These are phyloP conservation scores for Gallinago undulata DNA, from an alignment of 2,113 vertebrate genomes.

Conservation along the genomic window DNA sequence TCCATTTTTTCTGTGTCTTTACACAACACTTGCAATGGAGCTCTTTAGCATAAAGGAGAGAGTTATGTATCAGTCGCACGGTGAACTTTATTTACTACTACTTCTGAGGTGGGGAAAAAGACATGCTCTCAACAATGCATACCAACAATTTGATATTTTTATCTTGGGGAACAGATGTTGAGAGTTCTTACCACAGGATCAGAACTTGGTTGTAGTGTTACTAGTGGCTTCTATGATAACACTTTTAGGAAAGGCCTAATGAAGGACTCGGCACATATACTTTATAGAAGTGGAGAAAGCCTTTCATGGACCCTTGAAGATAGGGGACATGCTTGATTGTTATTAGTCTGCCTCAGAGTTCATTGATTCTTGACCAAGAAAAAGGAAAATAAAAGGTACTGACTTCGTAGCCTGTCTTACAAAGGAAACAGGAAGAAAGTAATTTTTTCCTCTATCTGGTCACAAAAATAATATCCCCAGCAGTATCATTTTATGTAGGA, in stretches of 20 bases:
- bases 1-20: not conserved
- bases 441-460: not conserved
- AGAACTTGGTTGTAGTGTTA: not conserved
- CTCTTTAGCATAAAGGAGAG: not conserved
- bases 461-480: not conserved
- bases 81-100: not conserved
- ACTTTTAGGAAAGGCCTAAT: not conserved
- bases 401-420: not conserved
- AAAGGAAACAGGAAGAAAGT: not conserved
- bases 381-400: not conserved
- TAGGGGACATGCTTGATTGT: not conserved
- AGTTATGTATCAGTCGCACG: not conserved
- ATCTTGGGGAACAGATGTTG: not conserved
- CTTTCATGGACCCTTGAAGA: not conserved
- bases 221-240: not conserved
- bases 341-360: not conserved
- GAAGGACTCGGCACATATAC: rapidly evolving
- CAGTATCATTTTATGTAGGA: not conserved
- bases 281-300: not conserved
- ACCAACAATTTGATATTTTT: not conserved
- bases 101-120: not conserved
- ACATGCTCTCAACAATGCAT: not conserved
- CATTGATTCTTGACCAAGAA: not conserved
- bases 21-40: not conserved
- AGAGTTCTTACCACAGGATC: not conserved